These are phyloP conservation scores for Laupala kohalensis DNA, from an alignment of 1,140 invertebrate species.

Conservation along the genomic window DNA sequence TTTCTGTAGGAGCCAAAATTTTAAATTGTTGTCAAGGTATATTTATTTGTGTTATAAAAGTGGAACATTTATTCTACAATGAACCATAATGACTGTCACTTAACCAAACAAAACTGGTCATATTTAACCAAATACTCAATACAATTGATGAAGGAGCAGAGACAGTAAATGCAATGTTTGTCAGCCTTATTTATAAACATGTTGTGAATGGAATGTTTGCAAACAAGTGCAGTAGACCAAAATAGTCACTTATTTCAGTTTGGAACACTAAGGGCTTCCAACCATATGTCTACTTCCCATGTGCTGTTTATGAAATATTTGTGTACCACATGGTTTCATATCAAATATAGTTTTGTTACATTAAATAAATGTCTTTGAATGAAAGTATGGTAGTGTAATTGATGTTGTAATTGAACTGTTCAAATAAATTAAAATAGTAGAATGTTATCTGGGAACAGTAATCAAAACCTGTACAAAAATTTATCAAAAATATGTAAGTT, in stretches of 20 bases:
- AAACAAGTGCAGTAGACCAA: background rate
- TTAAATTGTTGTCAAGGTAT: too few species aligned
- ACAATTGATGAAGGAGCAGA: background rate
- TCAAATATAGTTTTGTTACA: background rate
- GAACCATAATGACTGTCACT: background rate
- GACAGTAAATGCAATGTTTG: background rate
- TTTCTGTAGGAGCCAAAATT: too few species aligned
- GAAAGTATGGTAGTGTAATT: background rate
- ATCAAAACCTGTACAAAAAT: too few species aligned
- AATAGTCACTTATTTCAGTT: background rate
- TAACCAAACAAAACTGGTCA: background rate
- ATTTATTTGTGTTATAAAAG: too few species aligned
- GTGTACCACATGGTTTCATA: background rate
- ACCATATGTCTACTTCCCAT: background rate
- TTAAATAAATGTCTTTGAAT: background rate
- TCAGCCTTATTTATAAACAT: too few species aligned
- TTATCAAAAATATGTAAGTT: too few species aligned
- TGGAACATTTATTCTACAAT: background rate
- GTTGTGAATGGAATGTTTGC: too few species aligned
- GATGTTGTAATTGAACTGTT: background rate
- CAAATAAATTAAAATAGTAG: background rate
- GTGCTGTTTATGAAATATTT: background rate
- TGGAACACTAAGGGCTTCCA: background rate
- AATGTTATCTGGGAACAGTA: background rate
- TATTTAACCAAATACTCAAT: background rate